Evolutionary conservation across 1,140 invertebrate genomes (phyloP).

Genomic region (Mycetomoellerius zeteki): DNA sequence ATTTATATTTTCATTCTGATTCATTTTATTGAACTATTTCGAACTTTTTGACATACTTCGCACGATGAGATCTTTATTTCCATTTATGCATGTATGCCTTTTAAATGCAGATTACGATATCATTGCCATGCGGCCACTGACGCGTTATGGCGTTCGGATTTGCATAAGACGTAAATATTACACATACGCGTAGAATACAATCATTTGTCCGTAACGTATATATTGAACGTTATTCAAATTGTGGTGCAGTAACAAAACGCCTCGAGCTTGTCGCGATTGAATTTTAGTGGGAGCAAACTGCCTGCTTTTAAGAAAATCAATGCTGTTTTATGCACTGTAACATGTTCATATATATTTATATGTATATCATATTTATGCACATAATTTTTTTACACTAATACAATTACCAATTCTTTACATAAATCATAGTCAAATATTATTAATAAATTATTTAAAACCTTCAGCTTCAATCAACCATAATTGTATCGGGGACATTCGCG

Average conservation of each 20-base stretch:
- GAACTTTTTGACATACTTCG: conserved; percentile 16
- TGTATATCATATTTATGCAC: neutral
- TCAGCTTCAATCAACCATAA: neutral
- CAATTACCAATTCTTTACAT: neutral
- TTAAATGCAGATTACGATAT: conserved; percentile 46
- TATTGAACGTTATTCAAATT: conserved; percentile 62
- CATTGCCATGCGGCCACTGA: conserved; percentile 2
- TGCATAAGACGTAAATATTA: conserved; percentile 54
- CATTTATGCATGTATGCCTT: neutral
- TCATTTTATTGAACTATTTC: conserved; percentile 3
- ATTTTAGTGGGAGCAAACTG: neutral
- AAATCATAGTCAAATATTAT: neutral
- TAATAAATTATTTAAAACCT: neutral
- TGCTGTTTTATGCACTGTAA: neutral
- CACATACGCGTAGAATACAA: conserved; percentile 8
- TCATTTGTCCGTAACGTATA: conserved; percentile 50
- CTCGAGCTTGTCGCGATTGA: conserved; percentile 7
- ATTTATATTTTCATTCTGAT: neutral
- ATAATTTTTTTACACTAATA: neutral
- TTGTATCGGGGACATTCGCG: too few relatives aligned
- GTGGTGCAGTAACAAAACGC: neutral
- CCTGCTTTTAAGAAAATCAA: neutral
- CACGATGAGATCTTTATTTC: conserved; percentile 5
- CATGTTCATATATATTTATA: neutral
- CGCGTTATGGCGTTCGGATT: conserved; percentile 24